Evolutionary conservation across 2,888 invertebrate species (phyloP).

Genomic region (Mesorhabditis sp.): DNA sequence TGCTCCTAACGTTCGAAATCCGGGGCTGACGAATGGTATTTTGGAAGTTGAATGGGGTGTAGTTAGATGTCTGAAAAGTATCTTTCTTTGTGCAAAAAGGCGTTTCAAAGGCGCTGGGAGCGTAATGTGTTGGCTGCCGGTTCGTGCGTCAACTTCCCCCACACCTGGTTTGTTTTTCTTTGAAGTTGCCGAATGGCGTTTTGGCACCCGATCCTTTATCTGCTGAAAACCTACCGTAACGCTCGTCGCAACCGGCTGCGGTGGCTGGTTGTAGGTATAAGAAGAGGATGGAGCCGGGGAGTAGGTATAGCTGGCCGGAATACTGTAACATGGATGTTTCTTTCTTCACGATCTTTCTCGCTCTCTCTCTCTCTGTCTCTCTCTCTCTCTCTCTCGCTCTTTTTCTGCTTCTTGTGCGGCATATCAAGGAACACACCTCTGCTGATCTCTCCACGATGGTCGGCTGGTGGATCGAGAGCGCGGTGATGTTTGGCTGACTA

Average conservation of each 20-base stretch:
- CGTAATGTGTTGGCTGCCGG: not conserved
- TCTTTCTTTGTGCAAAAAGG: too few species aligned
- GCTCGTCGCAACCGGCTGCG: not conserved
- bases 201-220: too few species aligned
- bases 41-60: not conserved
- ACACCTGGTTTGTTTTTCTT: not conserved
- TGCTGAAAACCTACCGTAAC: too few species aligned
- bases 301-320: not conserved
- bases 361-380: too few species aligned
- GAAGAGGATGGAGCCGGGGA: not conserved
- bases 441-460: not conserved
- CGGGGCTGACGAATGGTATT: not conserved
- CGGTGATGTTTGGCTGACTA: not conserved
- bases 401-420: too few species aligned
- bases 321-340: not conserved
- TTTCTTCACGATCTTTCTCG: too few species aligned
- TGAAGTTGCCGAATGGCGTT: too few species aligned
- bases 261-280: not conserved
- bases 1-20: not conserved
- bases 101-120: not conserved
- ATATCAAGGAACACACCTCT: not conserved
- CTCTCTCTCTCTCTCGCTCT: too few species aligned
- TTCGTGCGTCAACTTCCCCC: not conserved
- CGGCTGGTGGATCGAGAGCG: not conserved
- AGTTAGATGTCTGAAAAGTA: not conserved